phyloP scores from a whole-genome alignment of 2,888 invertebrate species.

The Caenorhabditis sp. region DNA sequence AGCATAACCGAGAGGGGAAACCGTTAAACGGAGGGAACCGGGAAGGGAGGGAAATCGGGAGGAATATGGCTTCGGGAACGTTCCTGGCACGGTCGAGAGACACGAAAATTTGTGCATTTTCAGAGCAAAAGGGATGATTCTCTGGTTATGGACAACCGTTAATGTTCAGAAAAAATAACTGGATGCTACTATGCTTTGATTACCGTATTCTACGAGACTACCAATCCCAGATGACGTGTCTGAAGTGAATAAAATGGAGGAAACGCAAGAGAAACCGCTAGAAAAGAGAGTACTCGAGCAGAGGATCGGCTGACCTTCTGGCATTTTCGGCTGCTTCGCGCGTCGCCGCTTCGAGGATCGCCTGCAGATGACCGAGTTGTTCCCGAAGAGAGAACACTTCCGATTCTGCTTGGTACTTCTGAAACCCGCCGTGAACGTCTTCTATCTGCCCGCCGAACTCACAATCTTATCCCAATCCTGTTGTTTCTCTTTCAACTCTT shows the following conservation, averaged over 20 bases:
- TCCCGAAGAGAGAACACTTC: conserved; percentile 61
- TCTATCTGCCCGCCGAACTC: background rate
- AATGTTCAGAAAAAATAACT: conserved; percentile 1
- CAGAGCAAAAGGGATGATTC: too few relatives aligned
- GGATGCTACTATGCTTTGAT: conserved; percentile 7
- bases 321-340: conserved; percentile 69
- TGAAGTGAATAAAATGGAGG: conserved; percentile 35
- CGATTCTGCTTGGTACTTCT: conserved; percentile 58
- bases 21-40: conserved; percentile 46
- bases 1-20: conserved; percentile 42
- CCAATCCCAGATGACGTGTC: conserved; percentile 58
- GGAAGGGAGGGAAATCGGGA: conserved; percentile 2
- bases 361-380: conserved; percentile 58
- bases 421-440: conserved; percentile 4
- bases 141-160: conserved; percentile 15
- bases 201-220: conserved; percentile 24
- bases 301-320: conserved; percentile 66
- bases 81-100: conserved; percentile 22
- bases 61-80: conserved; percentile 35
- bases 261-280: conserved; percentile 10
- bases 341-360: conserved; percentile 62
- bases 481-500: conserved; percentile 59
- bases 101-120: conserved; percentile 41
- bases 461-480: conserved; percentile 62
- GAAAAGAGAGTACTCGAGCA: conserved; percentile 52